These are phyloP conservation scores for Galerucella nymphaeae DNA, from an alignment of 2,888 invertebrate species.

Conservation along the genomic window DNA sequence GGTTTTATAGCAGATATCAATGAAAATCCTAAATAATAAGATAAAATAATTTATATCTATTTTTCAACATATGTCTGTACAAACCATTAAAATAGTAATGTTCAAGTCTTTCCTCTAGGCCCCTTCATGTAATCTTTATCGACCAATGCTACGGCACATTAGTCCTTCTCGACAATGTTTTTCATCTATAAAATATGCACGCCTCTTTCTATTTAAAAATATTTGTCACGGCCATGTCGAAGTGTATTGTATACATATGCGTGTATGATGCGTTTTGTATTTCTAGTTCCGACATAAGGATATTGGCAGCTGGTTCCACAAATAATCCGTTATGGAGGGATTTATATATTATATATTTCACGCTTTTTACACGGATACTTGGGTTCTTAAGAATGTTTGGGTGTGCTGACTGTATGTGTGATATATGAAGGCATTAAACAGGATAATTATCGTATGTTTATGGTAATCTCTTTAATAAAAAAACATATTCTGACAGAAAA, in stretches of 20 bases:
- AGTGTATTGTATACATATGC: slow-evolving; percentile 39
- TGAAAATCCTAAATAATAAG: too few relatives aligned
- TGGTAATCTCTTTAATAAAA: too few relatives aligned
- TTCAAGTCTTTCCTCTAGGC: neutral
- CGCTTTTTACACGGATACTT: slow-evolving; percentile 33
- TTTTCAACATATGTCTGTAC: slow-evolving; percentile 15
- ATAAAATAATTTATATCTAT: slow-evolving; percentile 1
- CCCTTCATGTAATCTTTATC: slow-evolving; percentile 30
- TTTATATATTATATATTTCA: slow-evolving; percentile 31
- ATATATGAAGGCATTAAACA: neutral
- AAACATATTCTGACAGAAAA: too few relatives aligned
- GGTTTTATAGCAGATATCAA: neutral
- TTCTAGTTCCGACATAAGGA: slow-evolving; percentile 46
- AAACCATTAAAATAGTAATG: slow-evolving; percentile 20
- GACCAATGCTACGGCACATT: slow-evolving; percentile 40
- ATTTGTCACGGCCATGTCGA: slow-evolving; percentile 54
- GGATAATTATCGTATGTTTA: neutral
- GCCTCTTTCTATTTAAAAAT: slow-evolving; percentile 54
- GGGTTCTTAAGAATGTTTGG: slow-evolving; percentile 23
- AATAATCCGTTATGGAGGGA: slow-evolving; percentile 50
- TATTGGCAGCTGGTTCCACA: slow-evolving; percentile 45
- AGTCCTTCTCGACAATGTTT: slow-evolving; percentile 46
- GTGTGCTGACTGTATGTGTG: slow-evolving; percentile 7
- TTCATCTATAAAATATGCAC: slow-evolving; percentile 52
- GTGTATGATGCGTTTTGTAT: slow-evolving; percentile 43